Evolutionary conservation across 2,797 vertebrate genomes (phyloP), one percentile per base, ranked within the genome.

Genomic region (Anomalospiza imberbis): DNA sequence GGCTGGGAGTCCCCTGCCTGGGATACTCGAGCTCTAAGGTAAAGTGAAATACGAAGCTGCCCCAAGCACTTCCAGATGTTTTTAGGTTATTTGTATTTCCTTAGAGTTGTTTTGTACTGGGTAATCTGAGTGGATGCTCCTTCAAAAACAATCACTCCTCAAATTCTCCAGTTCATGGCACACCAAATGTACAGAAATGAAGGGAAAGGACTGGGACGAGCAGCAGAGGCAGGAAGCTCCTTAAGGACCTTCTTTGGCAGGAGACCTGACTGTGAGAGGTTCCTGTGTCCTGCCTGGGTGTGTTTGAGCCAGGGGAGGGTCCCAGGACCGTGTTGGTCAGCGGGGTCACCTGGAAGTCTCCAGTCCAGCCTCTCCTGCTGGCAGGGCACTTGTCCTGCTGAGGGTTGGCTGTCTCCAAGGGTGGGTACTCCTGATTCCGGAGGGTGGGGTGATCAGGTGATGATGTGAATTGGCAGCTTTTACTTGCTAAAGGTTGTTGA

Each of bases 251-350:
- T 29, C 31, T 60, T 32, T 47, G 70, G 32, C 66, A 63, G 63
- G 42, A 63, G 26, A 38, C 13, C n/a, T 31, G 47, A 5, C 61
- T 62, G 55, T 10, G 78, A 50, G 22, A 16, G 55, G 48, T 25
- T n/a, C 34, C 55, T 62, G 62, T 28, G 47, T 53, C 61, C 85
- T 66, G 6, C 31, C 34, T 11, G 5, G 22, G 3, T 51, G 77
- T 18, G 45, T 72, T 21, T 29, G 79, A 1, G 54, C 32, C 62
- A 12, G 36, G 5, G 63, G 42, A 44, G 28, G 25, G 17, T 34
- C 10, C 2, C 73, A 29, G 54, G 8, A 8, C 77, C 0, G 0
- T 5, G 29, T 5, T 68, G 73, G 29, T 34, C 54, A n/a, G 29
- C n/a, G 38, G 40, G 16, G 26, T 17, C 36, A 2, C 34, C 51